A percentile compares a stretch with the other conserved stretches of the same genome.
Evolutionary conservation across 1,140 invertebrate genomes (phyloP).

Genomic region (Nebria ingens): DNA sequence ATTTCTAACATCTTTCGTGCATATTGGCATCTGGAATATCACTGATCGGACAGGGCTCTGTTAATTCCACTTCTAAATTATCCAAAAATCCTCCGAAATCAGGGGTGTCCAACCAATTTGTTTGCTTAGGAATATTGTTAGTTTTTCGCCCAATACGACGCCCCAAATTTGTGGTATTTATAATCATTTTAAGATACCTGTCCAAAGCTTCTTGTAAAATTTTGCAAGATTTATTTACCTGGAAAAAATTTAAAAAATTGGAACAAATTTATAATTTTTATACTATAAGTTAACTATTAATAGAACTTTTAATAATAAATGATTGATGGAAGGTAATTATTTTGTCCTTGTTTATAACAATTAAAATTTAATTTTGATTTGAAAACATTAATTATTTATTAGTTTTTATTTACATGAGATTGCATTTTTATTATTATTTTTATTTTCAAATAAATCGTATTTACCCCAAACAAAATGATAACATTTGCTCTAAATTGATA

Average conservation of each 20-base stretch:
- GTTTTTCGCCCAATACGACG: slow-evolving; percentile 26
- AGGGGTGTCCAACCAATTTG: slow-evolving; percentile 22
- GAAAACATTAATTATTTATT: too few species aligned
- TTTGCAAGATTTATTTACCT: slow-evolving; percentile 38
- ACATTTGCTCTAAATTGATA: too few species aligned
- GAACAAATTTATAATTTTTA: too few species aligned
- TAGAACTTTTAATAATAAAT: too few species aligned
- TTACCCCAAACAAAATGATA: too few species aligned
- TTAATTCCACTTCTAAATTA: slow-evolving; percentile 41
- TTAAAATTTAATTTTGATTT: too few species aligned
- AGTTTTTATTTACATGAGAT: too few species aligned
- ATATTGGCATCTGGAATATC: slow-evolving; percentile 50
- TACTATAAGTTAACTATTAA: too few species aligned
- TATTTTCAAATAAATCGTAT: too few species aligned
- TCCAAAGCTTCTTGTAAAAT: slow-evolving; percentile 44
- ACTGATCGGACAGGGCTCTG: slow-evolving; percentile 40
- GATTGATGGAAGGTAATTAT: too few species aligned
- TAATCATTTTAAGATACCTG: slow-evolving; percentile 40
- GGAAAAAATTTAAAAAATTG: slow-evolving; percentile 13
- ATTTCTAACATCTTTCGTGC: slow-evolving; percentile 66
- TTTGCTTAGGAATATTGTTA: slow-evolving; percentile 17
- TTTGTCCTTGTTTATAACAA: too few species aligned
- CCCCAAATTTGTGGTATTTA: slow-evolving; percentile 29
- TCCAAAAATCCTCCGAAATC: slow-evolving; percentile 34
- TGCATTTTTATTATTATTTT: too few species aligned